phyloP scores from a whole-genome alignment of 2,888 invertebrate genomes.

The Drosophila recens region DNA sequence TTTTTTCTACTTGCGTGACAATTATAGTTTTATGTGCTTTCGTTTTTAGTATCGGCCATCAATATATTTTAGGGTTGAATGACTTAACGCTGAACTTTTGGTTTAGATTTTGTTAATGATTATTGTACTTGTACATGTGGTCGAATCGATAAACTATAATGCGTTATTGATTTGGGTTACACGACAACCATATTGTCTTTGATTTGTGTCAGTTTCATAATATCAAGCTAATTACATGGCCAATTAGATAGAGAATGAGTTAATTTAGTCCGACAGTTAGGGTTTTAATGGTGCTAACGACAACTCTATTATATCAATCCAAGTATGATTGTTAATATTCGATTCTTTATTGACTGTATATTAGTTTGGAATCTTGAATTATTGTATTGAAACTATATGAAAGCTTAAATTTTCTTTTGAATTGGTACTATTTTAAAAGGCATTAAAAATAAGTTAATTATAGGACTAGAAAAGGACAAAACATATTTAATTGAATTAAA shows the following conservation, averaged over 20 bases:
- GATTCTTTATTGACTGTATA: neutral
- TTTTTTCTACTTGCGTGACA: slow-evolving; percentile 44
- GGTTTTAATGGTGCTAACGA: neutral
- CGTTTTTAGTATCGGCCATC: slow-evolving; percentile 38
- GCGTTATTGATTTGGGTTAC: slow-evolving; percentile 9
- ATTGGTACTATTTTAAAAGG: no score
- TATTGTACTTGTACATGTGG: neutral
- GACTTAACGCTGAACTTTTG: slow-evolving; percentile 1
- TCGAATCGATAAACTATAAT: slow-evolving; percentile 29
- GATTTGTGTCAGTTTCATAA: slow-evolving; percentile 9
- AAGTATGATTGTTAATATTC: neutral
- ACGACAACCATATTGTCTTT: neutral
- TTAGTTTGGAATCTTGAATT: neutral
- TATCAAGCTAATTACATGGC: slow-evolving; percentile 1
- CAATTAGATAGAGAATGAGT: slow-evolving; percentile 4
- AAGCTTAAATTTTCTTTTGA: no score
- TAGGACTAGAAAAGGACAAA: no score
- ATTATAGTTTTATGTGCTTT: slow-evolving; percentile 45
- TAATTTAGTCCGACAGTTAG: neutral
- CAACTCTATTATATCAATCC: neutral
- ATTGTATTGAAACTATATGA: no score
- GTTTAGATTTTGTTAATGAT: slow-evolving; percentile 1
- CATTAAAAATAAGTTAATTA: no score
- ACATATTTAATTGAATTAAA: neutral
- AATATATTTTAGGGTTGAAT: slow-evolving; percentile 21